Base-by-base conservation (phyloP, 2,888 invertebrate species). In the Lithophane ornitopus region DNA sequence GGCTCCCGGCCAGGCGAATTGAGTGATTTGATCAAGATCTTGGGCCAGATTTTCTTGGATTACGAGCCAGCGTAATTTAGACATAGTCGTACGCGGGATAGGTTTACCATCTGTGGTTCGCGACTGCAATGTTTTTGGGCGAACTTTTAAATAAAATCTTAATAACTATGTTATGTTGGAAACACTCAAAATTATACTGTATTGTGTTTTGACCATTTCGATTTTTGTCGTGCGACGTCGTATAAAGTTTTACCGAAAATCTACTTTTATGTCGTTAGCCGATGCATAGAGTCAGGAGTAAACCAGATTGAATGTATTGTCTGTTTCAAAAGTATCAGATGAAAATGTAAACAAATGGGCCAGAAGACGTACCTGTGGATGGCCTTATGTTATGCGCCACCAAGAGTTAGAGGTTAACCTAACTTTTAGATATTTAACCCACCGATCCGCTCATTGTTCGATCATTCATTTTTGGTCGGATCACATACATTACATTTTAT, bases 1-100 rank as follows among this genome's bases (percentile, higher is more conserved):
- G 88, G 88, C 86, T 44, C 19, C 39, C 28, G 2, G 80, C 88
- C 86, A 86, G 84, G 83, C 65, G 39, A 73, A 80, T 85, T 87
- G 81, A 86, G 82, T 77, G 82, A 85, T 85, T 84, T 75, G 70
- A 72, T 74, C 80, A 80, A 85, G 87, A 87, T 79, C 74, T 76
- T 61, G 69, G 70, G 67, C 63, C 70, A 65, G 79, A 77, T 70
- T 82, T 85, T 74, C 71, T 79, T 70, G 63, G 75, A 63, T 80
- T 77, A 74, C 70, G 69, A 77, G 79, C 69, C 71, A 74, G 71
- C 62, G 16, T 85, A 72, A 84, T 72, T 72, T 58, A 84, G 61
- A 58, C 61, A 41, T 61, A 58, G 59, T 56, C n/a, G 14, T 49
- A 41, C 26, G 41, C 3, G 41, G 19, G 14, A 71, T 39, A 2